Evolutionary conservation across 2,888 invertebrate genomes (phyloP).

Genomic region (Nymphalis c-album): DNA sequence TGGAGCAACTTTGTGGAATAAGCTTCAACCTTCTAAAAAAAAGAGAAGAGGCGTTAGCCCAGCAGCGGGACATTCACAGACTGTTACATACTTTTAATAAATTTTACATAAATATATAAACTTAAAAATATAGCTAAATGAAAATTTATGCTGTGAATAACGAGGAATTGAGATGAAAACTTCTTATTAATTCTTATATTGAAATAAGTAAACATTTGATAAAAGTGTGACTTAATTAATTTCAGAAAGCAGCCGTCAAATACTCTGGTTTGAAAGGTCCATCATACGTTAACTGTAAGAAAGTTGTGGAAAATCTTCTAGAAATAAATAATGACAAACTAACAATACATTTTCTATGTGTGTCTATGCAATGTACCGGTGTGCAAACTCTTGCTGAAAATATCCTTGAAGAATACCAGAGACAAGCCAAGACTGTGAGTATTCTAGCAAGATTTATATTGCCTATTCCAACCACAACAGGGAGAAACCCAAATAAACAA

Average conservation of each 20-base stretch:
- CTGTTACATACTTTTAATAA: too few relatives aligned
- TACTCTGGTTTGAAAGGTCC: constrained; percentile 80
- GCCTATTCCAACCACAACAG: too few relatives aligned
- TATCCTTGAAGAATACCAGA: constrained; percentile 77
- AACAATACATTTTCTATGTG: constrained; percentile 81
- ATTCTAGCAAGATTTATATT: neutral
- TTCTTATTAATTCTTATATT: constrained; percentile 5
- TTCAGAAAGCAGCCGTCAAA: constrained; percentile 81
- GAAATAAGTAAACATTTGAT: too few relatives aligned
- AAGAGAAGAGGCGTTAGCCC: too few relatives aligned
- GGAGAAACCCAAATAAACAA: too few relatives aligned
- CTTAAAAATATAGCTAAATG: too few relatives aligned
- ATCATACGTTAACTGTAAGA: constrained; percentile 78
- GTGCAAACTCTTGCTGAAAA: constrained; percentile 75
- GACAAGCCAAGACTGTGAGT: constrained; percentile 65
- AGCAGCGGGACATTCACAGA: too few relatives aligned
- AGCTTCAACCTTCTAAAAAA: too few relatives aligned
- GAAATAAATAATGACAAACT: constrained; percentile 77
- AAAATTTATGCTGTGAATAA: too few relatives aligned
- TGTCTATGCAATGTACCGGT: constrained; percentile 76
- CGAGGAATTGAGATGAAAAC: too few relatives aligned
- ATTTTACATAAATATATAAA: too few relatives aligned
- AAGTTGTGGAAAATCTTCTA: constrained; percentile 82
- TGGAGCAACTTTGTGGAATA: too few relatives aligned
- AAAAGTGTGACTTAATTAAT: constrained; percentile 23